Percentiles rank a stretch among this genome's conserved stretches.
Evolutionary conservation across 2,888 invertebrate species (phyloP).

Genomic region (Ametastegia equiseti): DNA sequence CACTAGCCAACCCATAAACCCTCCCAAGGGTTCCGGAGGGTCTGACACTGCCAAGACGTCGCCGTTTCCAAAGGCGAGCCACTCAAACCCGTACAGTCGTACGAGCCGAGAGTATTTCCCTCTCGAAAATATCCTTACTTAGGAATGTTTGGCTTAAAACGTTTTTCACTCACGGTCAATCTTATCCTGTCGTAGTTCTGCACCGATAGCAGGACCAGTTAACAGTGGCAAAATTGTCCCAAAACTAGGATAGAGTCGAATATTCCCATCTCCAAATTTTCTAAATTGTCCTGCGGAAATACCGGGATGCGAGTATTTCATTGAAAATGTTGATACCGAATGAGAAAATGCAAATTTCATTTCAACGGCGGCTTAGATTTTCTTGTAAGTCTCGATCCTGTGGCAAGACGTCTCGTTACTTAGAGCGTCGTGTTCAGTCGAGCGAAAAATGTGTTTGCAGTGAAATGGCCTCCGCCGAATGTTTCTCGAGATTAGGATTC

Average conservation of each 20-base stretch:
- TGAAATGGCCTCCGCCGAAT: not conserved
- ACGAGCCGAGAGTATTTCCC: not conserved
- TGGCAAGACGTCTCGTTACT: not conserved
- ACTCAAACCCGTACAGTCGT: not conserved
- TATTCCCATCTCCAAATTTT: too few relatives aligned
- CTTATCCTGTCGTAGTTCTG: too few relatives aligned
- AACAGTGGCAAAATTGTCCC: too few relatives aligned
- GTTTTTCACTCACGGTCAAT: not conserved
- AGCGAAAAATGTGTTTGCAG: constrained; percentile 11
- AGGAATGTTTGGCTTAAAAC: not conserved
- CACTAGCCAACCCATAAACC: constrained; percentile 12
- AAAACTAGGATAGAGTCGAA: too few relatives aligned
- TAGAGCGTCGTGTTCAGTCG: constrained; percentile 8
- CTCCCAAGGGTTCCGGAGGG: not conserved
- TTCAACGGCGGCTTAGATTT: not conserved
- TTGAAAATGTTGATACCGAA: not conserved
- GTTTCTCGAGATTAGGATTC: constrained; percentile 31
- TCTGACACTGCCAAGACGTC: constrained; percentile 17
- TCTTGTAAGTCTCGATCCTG: not conserved
- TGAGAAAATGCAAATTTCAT: not conserved
- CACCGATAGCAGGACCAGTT: too few relatives aligned
- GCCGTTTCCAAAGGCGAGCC: not conserved
- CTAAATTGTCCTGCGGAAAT: too few relatives aligned
- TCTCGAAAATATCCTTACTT: not conserved
- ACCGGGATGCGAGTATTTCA: not conserved